Conservation (phyloP, 2,888 invertebrate genomes). For the Ptilodon capucinus region DNA sequence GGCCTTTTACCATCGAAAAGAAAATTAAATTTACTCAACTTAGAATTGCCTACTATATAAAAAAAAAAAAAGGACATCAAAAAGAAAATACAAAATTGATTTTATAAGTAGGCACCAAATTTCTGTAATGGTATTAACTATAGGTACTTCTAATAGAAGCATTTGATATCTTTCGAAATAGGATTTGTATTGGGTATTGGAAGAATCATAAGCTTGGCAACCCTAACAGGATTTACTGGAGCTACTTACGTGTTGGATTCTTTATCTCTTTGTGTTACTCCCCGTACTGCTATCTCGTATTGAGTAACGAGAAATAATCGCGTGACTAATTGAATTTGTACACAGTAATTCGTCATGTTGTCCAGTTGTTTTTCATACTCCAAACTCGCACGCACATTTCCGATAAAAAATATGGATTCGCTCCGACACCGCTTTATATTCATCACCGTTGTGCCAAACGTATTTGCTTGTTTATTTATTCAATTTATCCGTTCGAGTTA, state of each 20-base stretch:
- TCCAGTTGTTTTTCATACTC: constrained; percentile 37
- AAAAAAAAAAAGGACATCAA: no score
- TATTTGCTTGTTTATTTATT: constrained; percentile 35
- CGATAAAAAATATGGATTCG: constrained; percentile 27
- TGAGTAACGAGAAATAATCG: constrained; percentile 68
- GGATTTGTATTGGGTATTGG: not conserved
- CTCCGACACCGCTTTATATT: constrained; percentile 17
- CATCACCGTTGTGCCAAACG: constrained; percentile 18
- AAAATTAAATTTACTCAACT: no score
- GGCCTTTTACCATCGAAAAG: no score
- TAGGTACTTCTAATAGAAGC: no score
- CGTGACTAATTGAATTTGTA: constrained; percentile 63
- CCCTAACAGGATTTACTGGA: constrained; percentile 53
- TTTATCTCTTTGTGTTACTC: constrained; percentile 42
- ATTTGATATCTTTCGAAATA: no score
- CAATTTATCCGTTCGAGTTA: constrained; percentile 24
- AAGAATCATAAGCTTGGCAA: not conserved
- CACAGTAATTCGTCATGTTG: constrained; percentile 52
- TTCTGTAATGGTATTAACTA: no score
- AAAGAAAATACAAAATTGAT: no score
- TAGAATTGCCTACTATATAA: no score
- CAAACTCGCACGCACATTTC: constrained; percentile 31
- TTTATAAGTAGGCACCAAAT: no score
- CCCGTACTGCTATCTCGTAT: constrained; percentile 40
- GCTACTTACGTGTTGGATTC: constrained; percentile 54